phyloP scores from a whole-genome alignment of 2,888 invertebrate species.

The Subacronicta megacephala region DNA sequence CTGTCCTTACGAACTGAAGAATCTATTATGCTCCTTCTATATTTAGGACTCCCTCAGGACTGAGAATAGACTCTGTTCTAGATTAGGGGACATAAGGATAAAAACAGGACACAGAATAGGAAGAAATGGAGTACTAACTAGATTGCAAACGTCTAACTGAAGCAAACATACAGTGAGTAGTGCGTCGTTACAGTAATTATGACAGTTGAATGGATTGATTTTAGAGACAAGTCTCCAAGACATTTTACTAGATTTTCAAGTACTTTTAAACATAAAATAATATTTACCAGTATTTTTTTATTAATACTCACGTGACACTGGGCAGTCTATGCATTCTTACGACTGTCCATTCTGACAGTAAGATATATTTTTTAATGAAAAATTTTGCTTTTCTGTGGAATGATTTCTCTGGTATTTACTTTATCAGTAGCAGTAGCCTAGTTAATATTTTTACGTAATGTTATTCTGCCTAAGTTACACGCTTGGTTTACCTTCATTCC shows the following conservation, averaged over 20 bases:
- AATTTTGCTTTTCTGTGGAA: no score
- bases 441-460: conserved; percentile 23
- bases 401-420: neutral
- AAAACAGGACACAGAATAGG: neutral
- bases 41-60: conserved; percentile 11
- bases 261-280: no score
- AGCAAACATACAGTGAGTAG: no score
- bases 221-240: no score
- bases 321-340: no score
- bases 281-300: no score
- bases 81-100: conserved; percentile 7
- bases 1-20: conserved; percentile 50
- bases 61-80: neutral
- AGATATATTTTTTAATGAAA: no score
- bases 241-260: no score
- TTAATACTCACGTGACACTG: no score
- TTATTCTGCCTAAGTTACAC: conserved; percentile 24
- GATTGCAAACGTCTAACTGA: neutral
- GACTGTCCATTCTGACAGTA: no score
- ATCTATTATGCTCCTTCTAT: conserved; percentile 48
- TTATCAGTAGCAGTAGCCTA: neutral
- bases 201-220: no score
- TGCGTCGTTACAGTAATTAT: no score
- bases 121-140: neutral
- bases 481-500: conserved; percentile 27